A percentile compares a stretch with the other conserved stretches of the same genome.
phyloP scores from a whole-genome alignment of 2,797 vertebrate species.

The Sebastes paucispinis region DNA sequence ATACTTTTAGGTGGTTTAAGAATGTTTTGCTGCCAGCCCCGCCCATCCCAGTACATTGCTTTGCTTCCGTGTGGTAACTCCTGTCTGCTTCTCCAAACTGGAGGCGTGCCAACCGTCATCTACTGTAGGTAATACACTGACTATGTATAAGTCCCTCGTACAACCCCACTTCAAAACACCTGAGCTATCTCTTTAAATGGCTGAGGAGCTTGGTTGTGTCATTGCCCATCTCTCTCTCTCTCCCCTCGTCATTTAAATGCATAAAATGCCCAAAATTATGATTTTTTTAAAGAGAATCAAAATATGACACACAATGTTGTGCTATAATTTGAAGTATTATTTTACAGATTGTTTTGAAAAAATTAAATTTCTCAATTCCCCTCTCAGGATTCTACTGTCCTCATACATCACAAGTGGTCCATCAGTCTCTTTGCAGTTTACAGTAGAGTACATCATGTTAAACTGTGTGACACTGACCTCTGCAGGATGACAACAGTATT shows the following conservation, averaged over 20 bases:
- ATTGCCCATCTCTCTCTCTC: not conserved
- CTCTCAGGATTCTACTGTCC: not conserved
- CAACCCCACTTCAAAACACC: too few species aligned
- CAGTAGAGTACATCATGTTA: not conserved
- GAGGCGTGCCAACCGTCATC: too few species aligned
- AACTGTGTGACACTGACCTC: conserved; percentile 67
- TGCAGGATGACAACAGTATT: conserved; percentile 47
- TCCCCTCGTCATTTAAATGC: not conserved
- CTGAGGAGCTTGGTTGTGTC: not conserved
- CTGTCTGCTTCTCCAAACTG: too few species aligned
- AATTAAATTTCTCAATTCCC: not conserved
- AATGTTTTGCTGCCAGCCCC: too few species aligned
- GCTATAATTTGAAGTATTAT: not conserved
- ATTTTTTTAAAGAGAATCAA: not conserved
- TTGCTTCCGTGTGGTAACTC: too few species aligned
- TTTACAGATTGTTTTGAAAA: not conserved
- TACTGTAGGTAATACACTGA: too few species aligned
- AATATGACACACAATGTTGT: not conserved
- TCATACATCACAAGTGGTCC: not conserved
- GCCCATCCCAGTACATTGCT: too few species aligned
- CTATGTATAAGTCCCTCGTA: too few species aligned
- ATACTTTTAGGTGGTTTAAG: too few species aligned
- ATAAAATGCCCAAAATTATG: not conserved
- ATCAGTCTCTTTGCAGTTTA: not conserved
- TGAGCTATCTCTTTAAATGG: too few species aligned